A percentile compares a stretch with the other conserved stretches of the same genome.
These are phyloP conservation scores for Agrochola litura DNA, from an alignment of 2,888 invertebrate genomes.

Conservation along the genomic window DNA sequence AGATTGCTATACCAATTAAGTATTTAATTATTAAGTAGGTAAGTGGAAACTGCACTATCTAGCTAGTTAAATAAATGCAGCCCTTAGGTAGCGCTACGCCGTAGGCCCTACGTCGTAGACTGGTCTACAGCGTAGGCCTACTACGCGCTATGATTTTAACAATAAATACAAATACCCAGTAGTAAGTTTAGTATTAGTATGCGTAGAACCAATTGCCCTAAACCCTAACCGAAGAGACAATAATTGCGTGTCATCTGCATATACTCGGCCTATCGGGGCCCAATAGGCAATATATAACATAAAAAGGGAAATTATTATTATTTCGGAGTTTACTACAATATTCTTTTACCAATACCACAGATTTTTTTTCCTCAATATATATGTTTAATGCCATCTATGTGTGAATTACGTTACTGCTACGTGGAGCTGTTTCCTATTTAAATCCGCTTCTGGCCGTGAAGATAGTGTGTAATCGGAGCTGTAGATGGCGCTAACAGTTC, in stretches of 20 bases:
- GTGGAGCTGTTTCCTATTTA: neutral
- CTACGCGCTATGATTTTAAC: neutral
- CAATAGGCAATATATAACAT: too few relatives aligned
- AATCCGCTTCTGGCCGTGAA: neutral
- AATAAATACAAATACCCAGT: neutral
- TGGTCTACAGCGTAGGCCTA: conserved; percentile 28
- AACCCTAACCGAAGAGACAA: neutral
- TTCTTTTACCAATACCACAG: neutral
- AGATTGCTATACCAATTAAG: neutral
- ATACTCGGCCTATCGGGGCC: too few relatives aligned
- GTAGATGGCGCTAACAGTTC: conserved; percentile 49
- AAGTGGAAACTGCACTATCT: neutral
- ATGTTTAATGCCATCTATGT: conserved; percentile 45
- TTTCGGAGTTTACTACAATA: neutral
- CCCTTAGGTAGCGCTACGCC: conserved; percentile 35
- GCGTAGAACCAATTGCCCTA: neutral
- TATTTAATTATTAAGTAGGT: neutral
- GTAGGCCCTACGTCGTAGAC: conserved; percentile 47
- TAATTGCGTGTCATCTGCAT: neutral
- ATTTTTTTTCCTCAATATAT: neutral
- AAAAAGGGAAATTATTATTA: neutral
- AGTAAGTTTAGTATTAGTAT: neutral
- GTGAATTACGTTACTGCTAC: conserved; percentile 1
- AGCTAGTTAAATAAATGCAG: neutral
- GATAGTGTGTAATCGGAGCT: neutral